A percentile compares a stretch with the other conserved stretches of the same genome.
These are phyloP conservation scores for Andrena haemorrhoa DNA, from an alignment of 2,888 invertebrate species.

Conservation along the genomic window DNA sequence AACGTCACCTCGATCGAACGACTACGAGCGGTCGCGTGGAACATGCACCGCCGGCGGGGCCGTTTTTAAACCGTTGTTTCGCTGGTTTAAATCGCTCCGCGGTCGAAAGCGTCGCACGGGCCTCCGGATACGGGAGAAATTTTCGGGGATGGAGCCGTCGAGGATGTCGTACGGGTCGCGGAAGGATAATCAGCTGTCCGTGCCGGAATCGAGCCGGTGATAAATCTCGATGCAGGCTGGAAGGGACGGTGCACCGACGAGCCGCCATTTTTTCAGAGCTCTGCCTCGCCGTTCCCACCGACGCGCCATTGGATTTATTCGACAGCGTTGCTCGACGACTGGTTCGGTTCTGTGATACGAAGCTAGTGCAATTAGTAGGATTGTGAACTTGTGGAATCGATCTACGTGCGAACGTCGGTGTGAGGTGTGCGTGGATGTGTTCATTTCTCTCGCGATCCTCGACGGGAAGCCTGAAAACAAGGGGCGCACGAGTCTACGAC, in stretches of 20 bases:
- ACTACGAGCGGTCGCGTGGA: constrained; percentile 31
- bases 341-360: constrained; percentile 47
- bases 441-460: constrained; percentile 52
- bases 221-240: constrained; percentile 16
- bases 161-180: neutral
- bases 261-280: constrained; percentile 23
- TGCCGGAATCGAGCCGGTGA: constrained; percentile 41
- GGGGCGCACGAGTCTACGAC: constrained; percentile 12
- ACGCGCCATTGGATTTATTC: constrained; percentile 10
- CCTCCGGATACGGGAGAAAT: too few species aligned
- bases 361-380: constrained; percentile 53
- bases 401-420: constrained; percentile 52
- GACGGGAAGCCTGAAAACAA: constrained; percentile 2
- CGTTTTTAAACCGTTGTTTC: neutral
- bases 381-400: constrained; percentile 57
- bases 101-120: neutral
- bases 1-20: neutral
- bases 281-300: neutral
- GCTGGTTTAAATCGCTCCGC: neutral
- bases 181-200: neutral
- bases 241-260: constrained; percentile 1
- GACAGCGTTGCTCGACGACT: constrained; percentile 25
- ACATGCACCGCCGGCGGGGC: constrained; percentile 20
- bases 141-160: constrained; percentile 26
- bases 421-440: constrained; percentile 62